Evolutionary conservation across 1,140 invertebrate genomes (phyloP).

Genomic region (Chrysoperla carnea): DNA sequence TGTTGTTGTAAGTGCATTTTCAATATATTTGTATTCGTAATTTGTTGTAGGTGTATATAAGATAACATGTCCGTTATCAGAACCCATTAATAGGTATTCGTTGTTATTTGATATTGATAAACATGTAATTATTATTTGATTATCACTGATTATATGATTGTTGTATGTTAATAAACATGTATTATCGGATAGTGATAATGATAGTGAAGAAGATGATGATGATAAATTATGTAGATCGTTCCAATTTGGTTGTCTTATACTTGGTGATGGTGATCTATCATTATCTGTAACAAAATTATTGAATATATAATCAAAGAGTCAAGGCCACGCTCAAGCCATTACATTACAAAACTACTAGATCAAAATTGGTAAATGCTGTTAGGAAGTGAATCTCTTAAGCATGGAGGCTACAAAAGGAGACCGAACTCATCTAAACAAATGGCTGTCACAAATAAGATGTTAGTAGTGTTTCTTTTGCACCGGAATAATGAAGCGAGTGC

Average conservation of each 20-base stretch:
- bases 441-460: too few relatives aligned
- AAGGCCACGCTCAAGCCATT: too few relatives aligned
- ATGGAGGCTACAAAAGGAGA: too few relatives aligned
- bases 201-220: too few relatives aligned
- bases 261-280: constrained; percentile 1
- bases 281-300: background rate
- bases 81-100: background rate
- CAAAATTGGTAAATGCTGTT: background rate
- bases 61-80: background rate
- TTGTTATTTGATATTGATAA: background rate
- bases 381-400: too few relatives aligned
- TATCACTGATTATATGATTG: background rate
- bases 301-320: too few relatives aligned
- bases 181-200: too few relatives aligned
- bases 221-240: background rate
- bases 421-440: too few relatives aligned
- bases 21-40: background rate
- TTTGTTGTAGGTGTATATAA: background rate
- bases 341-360: background rate
- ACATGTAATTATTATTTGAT: constrained; percentile 1
- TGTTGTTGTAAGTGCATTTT: too few relatives aligned
- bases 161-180: too few relatives aligned
- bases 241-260: constrained; percentile 1
- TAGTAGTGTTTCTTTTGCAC: too few relatives aligned
- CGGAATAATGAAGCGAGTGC: too few relatives aligned